Percentiles rank a stretch among this genome's conserved stretches.
phyloP scores from a whole-genome alignment of 2,113 vertebrate species.

The Spilogale gracilis region DNA sequence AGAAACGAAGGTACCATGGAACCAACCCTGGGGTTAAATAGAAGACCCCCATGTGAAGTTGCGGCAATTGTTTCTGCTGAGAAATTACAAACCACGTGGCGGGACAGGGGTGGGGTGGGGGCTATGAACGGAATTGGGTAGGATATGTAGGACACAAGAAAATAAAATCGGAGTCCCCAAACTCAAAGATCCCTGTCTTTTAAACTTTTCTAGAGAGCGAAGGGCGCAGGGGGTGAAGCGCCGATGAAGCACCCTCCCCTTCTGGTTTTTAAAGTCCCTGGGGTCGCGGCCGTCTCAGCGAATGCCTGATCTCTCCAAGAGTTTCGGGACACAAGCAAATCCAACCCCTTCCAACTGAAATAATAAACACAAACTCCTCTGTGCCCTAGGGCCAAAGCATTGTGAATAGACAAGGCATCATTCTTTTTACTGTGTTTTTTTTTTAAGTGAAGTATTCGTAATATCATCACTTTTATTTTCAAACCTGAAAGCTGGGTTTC shows the following conservation, averaged over 20 bases:
- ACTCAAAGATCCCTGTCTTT: neutral
- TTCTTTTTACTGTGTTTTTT: neutral
- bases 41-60: slow-evolving; percentile 7
- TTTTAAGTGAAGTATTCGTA: slow-evolving; percentile 18
- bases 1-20: slow-evolving; percentile 23
- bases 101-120: neutral
- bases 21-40: slow-evolving; percentile 27
- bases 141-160: neutral
- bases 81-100: slow-evolving; percentile 55
- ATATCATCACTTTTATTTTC: slow-evolving; percentile 4
- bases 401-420: slow-evolving; percentile 30
- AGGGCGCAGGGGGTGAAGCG: fast-evolving
- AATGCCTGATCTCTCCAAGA: neutral
- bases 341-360: neutral
- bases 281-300: neutral
- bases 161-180: neutral
- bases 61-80: neutral
- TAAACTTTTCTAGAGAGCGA: neutral
- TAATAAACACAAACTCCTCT: slow-evolving; percentile 39
- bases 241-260: neutral
- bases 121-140: neutral
- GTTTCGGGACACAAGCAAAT: neutral
- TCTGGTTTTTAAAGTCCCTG: neutral
- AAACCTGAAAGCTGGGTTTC: slow-evolving; percentile 9
- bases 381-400: neutral